A percentile compares a stretch with the other conserved stretches of the same genome.
phyloP scores from a whole-genome alignment of 1,140 invertebrate species.

The Eulimnadia texana region DNA sequence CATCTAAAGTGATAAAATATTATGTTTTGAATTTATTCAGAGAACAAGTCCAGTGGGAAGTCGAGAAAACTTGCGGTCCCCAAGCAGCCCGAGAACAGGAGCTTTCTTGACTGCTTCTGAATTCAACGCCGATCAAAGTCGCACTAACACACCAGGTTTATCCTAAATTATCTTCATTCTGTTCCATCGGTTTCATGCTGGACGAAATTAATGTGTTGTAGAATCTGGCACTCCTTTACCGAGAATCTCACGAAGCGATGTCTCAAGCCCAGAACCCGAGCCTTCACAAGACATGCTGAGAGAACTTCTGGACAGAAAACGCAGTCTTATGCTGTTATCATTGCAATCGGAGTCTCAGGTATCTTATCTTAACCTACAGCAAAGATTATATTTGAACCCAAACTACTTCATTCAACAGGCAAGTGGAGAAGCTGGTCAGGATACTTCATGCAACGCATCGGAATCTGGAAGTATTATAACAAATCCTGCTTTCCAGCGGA shows the following conservation, averaged over 20 bases:
- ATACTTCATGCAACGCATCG: slow-evolving; percentile 37
- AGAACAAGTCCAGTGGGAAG: slow-evolving; percentile 58
- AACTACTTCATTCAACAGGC: background rate
- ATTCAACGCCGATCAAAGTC: slow-evolving; percentile 4
- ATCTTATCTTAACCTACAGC: slow-evolving; percentile 26
- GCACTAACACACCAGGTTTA: slow-evolving; percentile 7
- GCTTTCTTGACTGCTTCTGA: slow-evolving; percentile 2
- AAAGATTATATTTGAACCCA: slow-evolving; percentile 4
- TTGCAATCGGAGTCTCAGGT: slow-evolving; percentile 61
- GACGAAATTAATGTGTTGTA: no score
- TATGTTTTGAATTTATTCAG: slow-evolving; percentile 28
- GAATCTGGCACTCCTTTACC: background rate
- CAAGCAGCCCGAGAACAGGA: slow-evolving; percentile 34
- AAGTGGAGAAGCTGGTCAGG: slow-evolving; percentile 18
- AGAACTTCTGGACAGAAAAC: slow-evolving; percentile 73
- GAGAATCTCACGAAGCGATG: slow-evolving; percentile 11
- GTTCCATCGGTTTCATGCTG: background rate
- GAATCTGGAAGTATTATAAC: slow-evolving; percentile 66
- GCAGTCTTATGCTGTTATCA: slow-evolving; percentile 52
- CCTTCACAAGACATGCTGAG: slow-evolving; percentile 53
- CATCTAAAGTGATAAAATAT: slow-evolving; percentile 8
- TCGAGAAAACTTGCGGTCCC: slow-evolving; percentile 52
- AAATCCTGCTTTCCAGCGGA: slow-evolving; percentile 47
- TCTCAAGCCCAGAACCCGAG: slow-evolving; percentile 12
- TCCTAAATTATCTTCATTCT: background rate